phyloP scores from a whole-genome alignment of 2,888 invertebrate genomes.

The Plebejus anna region DNA sequence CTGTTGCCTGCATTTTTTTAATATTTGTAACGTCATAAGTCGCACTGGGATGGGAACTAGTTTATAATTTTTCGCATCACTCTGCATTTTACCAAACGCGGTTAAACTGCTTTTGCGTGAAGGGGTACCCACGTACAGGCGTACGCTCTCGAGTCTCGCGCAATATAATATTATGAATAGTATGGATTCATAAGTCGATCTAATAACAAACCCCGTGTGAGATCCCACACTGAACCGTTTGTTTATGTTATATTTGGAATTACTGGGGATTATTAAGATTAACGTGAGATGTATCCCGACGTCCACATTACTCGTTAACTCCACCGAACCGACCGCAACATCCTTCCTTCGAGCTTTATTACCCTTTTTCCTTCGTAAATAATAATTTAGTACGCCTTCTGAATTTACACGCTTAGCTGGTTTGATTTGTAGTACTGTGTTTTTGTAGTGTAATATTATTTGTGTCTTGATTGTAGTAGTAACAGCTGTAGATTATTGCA shows the following conservation, averaged over 20 bases:
- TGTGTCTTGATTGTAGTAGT: neutral
- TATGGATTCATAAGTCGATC: neutral
- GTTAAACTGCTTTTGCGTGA: too few relatives aligned
- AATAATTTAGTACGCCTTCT: neutral
- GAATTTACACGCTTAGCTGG: neutral
- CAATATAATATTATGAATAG: neutral
- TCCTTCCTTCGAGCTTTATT: neutral
- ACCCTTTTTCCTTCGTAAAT: conserved; percentile 12
- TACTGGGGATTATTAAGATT: conserved; percentile 5
- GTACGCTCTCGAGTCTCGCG: neutral
- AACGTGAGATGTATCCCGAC: conserved; percentile 4
- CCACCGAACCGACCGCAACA: neutral
- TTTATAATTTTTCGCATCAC: neutral
- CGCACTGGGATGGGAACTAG: neutral
- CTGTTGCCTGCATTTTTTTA: too few relatives aligned
- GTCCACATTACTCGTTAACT: neutral
- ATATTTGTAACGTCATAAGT: neutral
- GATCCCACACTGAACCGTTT: neutral
- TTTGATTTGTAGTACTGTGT: neutral
- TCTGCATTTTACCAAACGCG: too few relatives aligned
- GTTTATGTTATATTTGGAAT: conserved; percentile 14
- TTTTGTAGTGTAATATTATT: neutral
- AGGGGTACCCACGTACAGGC: neutral
- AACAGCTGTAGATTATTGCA: too few relatives aligned
- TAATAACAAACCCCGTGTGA: neutral